These are phyloP conservation scores for Monomorium pharaonis DNA, from an alignment of 1,140 invertebrate genomes.

Conservation along the genomic window DNA sequence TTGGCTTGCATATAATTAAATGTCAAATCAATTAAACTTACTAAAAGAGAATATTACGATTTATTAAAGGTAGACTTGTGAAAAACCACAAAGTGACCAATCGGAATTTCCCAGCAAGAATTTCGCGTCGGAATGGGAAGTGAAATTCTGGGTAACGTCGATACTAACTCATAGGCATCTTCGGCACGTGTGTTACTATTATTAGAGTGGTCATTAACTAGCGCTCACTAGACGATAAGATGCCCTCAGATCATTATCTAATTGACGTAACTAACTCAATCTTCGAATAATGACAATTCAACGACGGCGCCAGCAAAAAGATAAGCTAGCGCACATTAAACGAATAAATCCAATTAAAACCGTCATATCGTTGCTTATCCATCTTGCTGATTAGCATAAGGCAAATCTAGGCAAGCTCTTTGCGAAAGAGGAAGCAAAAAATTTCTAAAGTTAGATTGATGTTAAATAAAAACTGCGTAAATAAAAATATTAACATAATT, in stretches of 20 bases:
- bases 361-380: neutral
- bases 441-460: neutral
- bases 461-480: neutral
- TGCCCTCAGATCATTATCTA: conserved; percentile 28
- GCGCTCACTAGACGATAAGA: neutral
- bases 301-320: neutral
- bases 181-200: neutral
- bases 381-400: neutral
- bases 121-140: conserved; percentile 33
- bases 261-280: neutral
- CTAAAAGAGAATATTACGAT: neutral
- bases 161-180: neutral
- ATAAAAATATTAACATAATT: neutral
- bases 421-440: neutral
- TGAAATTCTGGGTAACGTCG: conserved; percentile 22
- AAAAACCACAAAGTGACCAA: neutral
- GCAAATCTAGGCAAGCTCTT: neutral
- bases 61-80: neutral
- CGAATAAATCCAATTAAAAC: conserved; percentile 10
- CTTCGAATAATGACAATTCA: neutral
- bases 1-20: neutral
- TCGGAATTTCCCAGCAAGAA: neutral
- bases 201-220: conserved; percentile 50
- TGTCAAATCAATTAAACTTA: neutral
- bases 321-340: conserved; percentile 20